A percentile compares a stretch with the other conserved stretches of the same genome.
phyloP scores from a whole-genome alignment of 2,888 invertebrate species.

The Caradrina clavipalpis region DNA sequence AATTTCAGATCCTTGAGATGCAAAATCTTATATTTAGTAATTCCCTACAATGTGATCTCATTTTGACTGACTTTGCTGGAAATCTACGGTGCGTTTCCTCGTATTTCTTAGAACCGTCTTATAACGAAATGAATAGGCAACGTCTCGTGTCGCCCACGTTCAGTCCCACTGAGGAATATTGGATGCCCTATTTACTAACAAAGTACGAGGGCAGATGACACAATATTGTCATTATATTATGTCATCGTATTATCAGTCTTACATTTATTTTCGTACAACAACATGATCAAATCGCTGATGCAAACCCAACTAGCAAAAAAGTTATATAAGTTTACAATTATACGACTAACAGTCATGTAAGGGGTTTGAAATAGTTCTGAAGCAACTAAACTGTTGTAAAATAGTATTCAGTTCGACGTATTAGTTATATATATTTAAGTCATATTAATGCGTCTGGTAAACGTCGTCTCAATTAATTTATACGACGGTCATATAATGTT shows the following conservation, averaged over 20 bases:
- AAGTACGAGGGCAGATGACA: slow-evolving; percentile 50
- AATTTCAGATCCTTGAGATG: slow-evolving; percentile 31
- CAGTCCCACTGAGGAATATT: slow-evolving; percentile 42
- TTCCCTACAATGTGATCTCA: slow-evolving; percentile 65
- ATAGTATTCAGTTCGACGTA: no score
- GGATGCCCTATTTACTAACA: slow-evolving; percentile 62
- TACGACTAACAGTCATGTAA: no score
- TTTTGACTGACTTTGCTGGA: slow-evolving; percentile 56
- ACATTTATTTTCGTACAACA: slow-evolving; percentile 47
- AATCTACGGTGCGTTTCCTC: slow-evolving; percentile 62
- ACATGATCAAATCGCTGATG: slow-evolving; percentile 26
- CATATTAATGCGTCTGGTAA: no score
- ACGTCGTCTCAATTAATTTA: no score
- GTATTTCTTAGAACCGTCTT: slow-evolving; percentile 62
- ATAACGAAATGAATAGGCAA: slow-evolving; percentile 61
- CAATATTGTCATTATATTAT: slow-evolving; percentile 41
- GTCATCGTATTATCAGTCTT: slow-evolving; percentile 35
- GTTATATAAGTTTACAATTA: no score
- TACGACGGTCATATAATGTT: no score
- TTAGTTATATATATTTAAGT: no score
- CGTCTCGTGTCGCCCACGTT: slow-evolving; percentile 56
- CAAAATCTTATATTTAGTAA: slow-evolving; percentile 48
- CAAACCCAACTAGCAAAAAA: no score
- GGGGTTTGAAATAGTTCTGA: no score
- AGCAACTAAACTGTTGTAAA: no score